Percentiles rank a stretch among this genome's conserved stretches.
Conservation (phyloP, 1,140 invertebrate genomes). For the Drosophila bocqueti region DNA sequence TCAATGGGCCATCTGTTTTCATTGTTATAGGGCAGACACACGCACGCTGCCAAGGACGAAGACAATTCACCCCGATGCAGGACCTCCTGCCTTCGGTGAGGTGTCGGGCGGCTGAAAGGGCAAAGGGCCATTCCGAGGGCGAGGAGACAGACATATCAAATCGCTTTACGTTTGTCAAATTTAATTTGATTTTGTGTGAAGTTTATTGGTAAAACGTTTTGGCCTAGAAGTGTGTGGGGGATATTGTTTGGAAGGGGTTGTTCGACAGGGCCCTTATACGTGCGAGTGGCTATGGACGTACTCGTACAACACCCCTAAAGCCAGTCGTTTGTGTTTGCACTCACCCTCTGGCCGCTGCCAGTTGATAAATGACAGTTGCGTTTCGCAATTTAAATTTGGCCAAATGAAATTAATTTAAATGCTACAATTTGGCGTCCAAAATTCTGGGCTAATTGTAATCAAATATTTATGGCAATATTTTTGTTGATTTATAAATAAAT, state of each 20-base stretch:
- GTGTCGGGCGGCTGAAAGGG: conserved; percentile 27
- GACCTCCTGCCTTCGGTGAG: not conserved
- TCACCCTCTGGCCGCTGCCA: conserved; percentile 8
- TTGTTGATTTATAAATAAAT: conserved; percentile 31
- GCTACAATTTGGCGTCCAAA: conserved; percentile 8
- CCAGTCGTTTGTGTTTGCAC: not conserved
- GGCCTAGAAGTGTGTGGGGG: conserved; percentile 19
- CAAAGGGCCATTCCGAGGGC: not conserved
- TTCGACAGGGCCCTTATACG: conserved; percentile 34
- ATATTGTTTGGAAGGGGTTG: not conserved
- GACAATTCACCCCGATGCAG: conserved; percentile 31
- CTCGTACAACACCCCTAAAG: not conserved
- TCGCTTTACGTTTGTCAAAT: conserved; percentile 82
- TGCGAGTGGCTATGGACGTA: conserved; percentile 49
- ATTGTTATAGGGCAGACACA: conserved; percentile 73
- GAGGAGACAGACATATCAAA: conserved; percentile 71
- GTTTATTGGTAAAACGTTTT: conserved; percentile 83
- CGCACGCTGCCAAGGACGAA: conserved; percentile 42
- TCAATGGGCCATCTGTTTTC: conserved; percentile 78
- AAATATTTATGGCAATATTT: conserved; percentile 43
- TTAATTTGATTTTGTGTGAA: conserved; percentile 84
- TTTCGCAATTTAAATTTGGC: conserved; percentile 51
- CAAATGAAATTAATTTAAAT: conserved; percentile 66
- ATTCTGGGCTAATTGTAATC: conserved; percentile 30
- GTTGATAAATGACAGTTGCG: conserved; percentile 51